Base-by-base conservation (phyloP, 1,140 invertebrate species). In the Temnothorax curvispinosus region DNA sequence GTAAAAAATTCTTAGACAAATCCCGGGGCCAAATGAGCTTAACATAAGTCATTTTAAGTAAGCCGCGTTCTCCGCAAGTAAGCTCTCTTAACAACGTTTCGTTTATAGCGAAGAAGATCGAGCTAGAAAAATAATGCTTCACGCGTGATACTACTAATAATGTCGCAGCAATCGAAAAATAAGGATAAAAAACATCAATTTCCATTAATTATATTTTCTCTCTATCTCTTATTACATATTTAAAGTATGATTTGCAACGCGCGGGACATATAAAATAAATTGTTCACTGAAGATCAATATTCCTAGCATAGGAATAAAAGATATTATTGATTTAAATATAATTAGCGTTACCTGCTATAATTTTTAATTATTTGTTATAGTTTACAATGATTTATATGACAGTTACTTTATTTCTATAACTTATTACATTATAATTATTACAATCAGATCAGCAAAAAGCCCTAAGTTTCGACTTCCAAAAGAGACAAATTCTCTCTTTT, bases 1-100 rank as follows among this genome's bases (percentile, higher is more conserved):
- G 54, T 74, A 47, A 60, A 60, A 60, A 74, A 74, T 75, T 75
- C 69, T 84, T 74, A 67, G 69, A 75, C 80, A 21, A 84, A 84
- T 74, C 54, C 54, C 9, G 27, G 13, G 13, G 6, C 41, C 54
- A 60, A 84, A 84, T 50, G 44, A 74, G 56, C 54, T 74, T 60
- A 58, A 47, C 52, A 35, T 44, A 52, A 50, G 77, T 77, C 56
- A 50, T 47, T 47, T 32, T n/a, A 47, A 50, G 41, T 62, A 62
- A 77, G 58, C 44, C 38, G 27, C 58, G 21, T 35, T 60, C 50
- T 72, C 62, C 67, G 54, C 15, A 47, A 81, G n/a, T 47, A 54
- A 80, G 65, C 47, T 80, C 35, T 60, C 80, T 15, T 47, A 54
- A 81, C 32, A 62, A 44, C 27, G 15, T 8, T 32, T 32, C 9